These are phyloP conservation scores for Delphinus delphis DNA, from an alignment of 2,113 vertebrate species.

Conservation along the genomic window DNA sequence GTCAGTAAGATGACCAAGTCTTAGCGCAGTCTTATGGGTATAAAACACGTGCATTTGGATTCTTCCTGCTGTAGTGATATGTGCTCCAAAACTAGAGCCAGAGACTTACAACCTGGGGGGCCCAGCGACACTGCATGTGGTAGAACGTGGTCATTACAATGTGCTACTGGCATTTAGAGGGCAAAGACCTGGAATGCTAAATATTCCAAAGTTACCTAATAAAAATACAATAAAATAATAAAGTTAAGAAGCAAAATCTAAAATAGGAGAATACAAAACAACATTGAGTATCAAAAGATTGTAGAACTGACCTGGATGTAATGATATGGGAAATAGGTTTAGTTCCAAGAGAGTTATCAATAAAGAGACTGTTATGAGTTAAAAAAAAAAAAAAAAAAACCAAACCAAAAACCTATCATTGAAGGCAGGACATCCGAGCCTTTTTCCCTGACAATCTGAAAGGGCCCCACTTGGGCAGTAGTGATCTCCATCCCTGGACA, in stretches of 20 bases:
- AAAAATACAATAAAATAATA: not conserved
- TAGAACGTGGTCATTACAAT: not conserved
- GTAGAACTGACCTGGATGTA: not conserved
- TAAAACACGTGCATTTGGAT: not conserved
- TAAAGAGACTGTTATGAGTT: not conserved
- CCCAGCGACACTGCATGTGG: not conserved
- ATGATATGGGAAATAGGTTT: not conserved
- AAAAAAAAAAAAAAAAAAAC: not conserved
- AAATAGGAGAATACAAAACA: not conserved
- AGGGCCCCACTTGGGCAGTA: not conserved
- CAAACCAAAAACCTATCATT: not conserved
- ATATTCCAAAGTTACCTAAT: not conserved
- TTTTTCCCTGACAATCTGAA: not conserved
- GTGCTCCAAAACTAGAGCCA: not conserved
- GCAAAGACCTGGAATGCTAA: no score
- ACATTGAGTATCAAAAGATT: not conserved
- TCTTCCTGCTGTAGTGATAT: not conserved
- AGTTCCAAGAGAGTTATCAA: not conserved
- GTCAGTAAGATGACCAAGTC: not conserved
- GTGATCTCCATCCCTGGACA: not conserved
- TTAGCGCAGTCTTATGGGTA: not conserved
- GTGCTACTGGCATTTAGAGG: no score
- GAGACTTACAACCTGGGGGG: not conserved
- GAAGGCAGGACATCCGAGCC: not conserved
- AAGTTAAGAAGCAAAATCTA: not conserved